Evolutionary conservation across 2,113 vertebrate species (phyloP).

Genomic region (Phrynosoma platyrhinos): DNA sequence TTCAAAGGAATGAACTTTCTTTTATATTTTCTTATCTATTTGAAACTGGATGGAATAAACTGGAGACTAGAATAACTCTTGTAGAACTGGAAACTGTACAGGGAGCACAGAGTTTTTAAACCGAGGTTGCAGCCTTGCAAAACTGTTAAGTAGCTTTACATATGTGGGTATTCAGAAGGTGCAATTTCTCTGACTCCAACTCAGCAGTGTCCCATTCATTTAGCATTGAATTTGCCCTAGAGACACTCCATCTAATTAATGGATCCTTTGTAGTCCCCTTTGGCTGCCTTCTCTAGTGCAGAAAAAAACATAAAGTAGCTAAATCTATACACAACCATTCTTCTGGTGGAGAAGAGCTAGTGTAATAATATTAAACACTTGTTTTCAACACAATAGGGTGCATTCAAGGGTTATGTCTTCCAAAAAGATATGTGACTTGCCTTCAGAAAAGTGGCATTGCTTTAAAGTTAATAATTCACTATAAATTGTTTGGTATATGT

Average conservation of each 20-base stretch:
- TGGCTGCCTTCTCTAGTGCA: not conserved
- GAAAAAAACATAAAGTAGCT: slow-evolving; percentile 12
- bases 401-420: not conserved
- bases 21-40: slow-evolving; percentile 5
- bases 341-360: not conserved
- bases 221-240: slow-evolving; percentile 12
- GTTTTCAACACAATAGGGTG: not conserved
- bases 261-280: slow-evolving; percentile 7
- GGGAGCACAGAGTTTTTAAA: not conserved
- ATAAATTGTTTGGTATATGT: not conserved
- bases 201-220: slow-evolving; percentile 2
- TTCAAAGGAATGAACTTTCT: not conserved
- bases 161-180: slow-evolving; percentile 10
- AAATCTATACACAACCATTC: slow-evolving; percentile 16
- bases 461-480: not conserved
- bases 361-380: not conserved
- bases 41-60: not conserved
- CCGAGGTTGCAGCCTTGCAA: not conserved
- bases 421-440: not conserved
- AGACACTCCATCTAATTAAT: slow-evolving; percentile 4
- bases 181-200: slow-evolving; percentile 4
- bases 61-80: not conserved
- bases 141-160: not conserved
- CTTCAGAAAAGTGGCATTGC: not conserved
- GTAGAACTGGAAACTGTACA: not conserved